Percentiles rank a stretch among this genome's conserved stretches.
Conservation (phyloP, 2,113 vertebrate species). For the Melanostigma gelatinosum region DNA sequence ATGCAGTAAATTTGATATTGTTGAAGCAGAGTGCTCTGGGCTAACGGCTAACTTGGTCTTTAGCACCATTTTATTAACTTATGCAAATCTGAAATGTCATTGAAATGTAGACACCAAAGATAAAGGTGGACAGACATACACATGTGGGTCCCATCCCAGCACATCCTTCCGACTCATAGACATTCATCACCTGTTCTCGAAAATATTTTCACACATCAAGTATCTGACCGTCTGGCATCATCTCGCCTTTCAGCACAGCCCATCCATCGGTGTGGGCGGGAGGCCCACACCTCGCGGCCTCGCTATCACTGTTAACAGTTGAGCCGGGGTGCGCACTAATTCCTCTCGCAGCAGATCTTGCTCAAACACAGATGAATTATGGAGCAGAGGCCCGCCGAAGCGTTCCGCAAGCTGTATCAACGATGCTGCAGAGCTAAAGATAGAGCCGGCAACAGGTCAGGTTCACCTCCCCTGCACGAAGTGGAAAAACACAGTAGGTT, state of each 20-base stretch:
- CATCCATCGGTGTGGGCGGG: not conserved
- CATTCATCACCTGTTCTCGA: not conserved
- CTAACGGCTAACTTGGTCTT: too few species aligned
- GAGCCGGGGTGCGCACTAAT: constrained; percentile 32
- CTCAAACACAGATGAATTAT: constrained; percentile 70
- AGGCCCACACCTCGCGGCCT: too few species aligned
- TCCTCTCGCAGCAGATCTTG: constrained; percentile 46
- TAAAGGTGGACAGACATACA: not conserved
- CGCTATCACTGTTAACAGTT: too few species aligned
- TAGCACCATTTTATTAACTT: too few species aligned
- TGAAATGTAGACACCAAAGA: not conserved
- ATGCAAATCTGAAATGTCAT: not conserved
- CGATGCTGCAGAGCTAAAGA: constrained; percentile 62
- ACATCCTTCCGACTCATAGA: not conserved
- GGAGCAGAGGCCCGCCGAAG: constrained; percentile 42
- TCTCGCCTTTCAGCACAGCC: not conserved
- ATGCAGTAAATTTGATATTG: too few species aligned
- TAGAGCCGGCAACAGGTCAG: constrained; percentile 42
- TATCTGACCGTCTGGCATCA: not conserved
- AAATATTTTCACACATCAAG: not conserved
- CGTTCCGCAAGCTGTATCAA: constrained; percentile 45
- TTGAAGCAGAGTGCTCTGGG: too few species aligned
- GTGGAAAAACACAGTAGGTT: constrained; percentile 40
- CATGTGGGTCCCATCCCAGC: not conserved
- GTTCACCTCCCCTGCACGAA: constrained; percentile 46